A percentile compares a stretch with the other conserved stretches of the same genome.
Conservation (phyloP, 2,113 vertebrate species). For the Mionectes macconnelli region DNA sequence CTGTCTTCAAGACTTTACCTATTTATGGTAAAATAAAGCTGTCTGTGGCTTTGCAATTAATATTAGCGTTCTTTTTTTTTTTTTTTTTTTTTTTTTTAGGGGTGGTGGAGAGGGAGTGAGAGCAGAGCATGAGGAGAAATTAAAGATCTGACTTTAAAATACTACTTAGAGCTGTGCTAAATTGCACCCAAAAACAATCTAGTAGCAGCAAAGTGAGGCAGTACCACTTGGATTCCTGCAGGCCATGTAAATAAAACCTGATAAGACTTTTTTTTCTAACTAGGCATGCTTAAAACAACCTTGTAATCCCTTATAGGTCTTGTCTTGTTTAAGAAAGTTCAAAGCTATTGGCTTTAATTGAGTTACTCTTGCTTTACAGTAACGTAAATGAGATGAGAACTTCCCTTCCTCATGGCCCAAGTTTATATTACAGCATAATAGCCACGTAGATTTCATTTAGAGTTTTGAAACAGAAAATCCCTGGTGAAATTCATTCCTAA, state of each 20-base stretch:
- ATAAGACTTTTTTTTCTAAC: neutral
- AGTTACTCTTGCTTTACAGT: constrained; percentile 57
- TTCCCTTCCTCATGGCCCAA: constrained; percentile 24
- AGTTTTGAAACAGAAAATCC: constrained; percentile 43
- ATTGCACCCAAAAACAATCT: neutral
- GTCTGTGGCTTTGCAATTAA: neutral
- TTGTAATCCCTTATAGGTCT: constrained; percentile 51
- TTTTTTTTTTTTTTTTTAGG: neutral
- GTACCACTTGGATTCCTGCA: neutral
- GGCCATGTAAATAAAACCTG: constrained; percentile 34
- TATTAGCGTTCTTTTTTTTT: neutral
- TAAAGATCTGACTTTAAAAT: neutral
- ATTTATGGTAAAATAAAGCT: neutral
- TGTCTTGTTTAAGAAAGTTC: constrained; percentile 60
- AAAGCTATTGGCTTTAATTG: constrained; percentile 59
- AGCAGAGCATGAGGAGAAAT: neutral
- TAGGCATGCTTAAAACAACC: constrained; percentile 38
- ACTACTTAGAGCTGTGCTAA: neutral
- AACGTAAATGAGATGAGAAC: constrained; percentile 55
- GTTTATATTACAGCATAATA: constrained; percentile 47
- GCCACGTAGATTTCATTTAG: constrained; percentile 17
- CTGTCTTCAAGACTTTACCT: neutral
- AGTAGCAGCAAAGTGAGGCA: neutral
- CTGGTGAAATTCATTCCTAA: constrained; percentile 28
- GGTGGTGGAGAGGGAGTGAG: neutral